Evolutionary conservation across 53 echinoderm and acorn worm genomes (phyloP), one percentile per base, ranked within the genome.

Genomic region (Zoroaster sp.): DNA sequence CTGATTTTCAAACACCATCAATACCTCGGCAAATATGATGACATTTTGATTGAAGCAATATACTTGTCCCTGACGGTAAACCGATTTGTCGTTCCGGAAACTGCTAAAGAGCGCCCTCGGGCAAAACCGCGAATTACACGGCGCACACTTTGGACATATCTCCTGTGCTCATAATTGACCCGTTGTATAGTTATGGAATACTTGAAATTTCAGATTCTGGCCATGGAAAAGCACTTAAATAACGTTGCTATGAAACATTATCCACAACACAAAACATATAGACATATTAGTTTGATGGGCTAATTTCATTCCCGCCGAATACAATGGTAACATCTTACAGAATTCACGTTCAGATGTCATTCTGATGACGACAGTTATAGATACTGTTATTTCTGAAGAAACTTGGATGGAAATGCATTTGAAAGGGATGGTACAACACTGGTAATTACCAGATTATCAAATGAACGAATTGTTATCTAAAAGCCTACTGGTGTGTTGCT

Each of bases 11-110:
- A 68, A 82, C 42, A 40, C 42, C 69, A 82, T 68, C 34, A 63
- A 82, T 82, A 82, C 42, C 45, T 67, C 25, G 30, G 44, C 17
- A 44, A 47, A 67, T 70, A 85, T 85, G 85, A 85, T 85, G 70
- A 28, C 47, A 30, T 71, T 85, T 85, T 85, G 85, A 85, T 85
- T 43, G 49, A 38, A 23, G 72, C 85, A 85, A 85, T 71, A 85
- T 66, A 72, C 85, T 35, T 21, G 39, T 40, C 69, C 83, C 85
- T 9, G 8, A 47, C 39, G 85, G 70, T 35, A 85, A 85, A 85
- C 44, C 85, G 85, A 70, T 85, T 71, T n/a, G 45, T 7, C 31
- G 67, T 51, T 40, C 70, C 85, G 70, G 85, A 85, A 85, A 85
- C 71, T 66, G 71, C 13, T 20, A 41, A 6, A 35, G 70, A 71